Percentiles rank a stretch among this genome's conserved stretches.
These are phyloP conservation scores for Catostylus mosaicus DNA, from an alignment of 30 jellyfish, hydroid and myxozoan species.

Conservation along the genomic window DNA sequence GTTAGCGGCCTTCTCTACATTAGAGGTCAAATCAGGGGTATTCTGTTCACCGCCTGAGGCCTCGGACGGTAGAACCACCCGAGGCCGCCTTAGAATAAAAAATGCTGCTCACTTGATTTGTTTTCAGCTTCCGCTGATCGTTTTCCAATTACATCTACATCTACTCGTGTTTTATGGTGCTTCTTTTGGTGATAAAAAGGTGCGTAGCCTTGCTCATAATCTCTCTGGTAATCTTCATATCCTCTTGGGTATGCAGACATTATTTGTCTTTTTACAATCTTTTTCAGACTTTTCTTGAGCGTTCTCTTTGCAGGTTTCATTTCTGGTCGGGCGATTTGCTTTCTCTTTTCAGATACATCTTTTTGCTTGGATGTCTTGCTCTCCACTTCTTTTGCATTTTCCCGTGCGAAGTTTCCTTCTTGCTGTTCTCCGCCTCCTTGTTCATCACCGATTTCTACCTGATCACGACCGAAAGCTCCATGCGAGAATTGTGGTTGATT, in stretches of 20 bases:
- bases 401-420: slow-evolving; percentile 63
- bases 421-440: slow-evolving; percentile 67
- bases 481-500: slow-evolving; percentile 56
- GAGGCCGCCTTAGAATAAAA: slow-evolving; percentile 99
- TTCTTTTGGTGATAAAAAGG: slow-evolving; percentile 60
- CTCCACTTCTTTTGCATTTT: slow-evolving; percentile 26
- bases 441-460: slow-evolving; percentile 65
- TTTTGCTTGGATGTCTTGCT: slow-evolving; percentile 33
- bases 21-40: slow-evolving; percentile 53
- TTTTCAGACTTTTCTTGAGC: slow-evolving; percentile 45
- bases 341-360: slow-evolving; percentile 79
- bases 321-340: slow-evolving; percentile 86
- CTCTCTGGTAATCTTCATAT: slow-evolving; percentile 19
- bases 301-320: slow-evolving; percentile 42
- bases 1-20: slow-evolving; percentile 1
- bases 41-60: slow-evolving; percentile 80
- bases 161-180: slow-evolving; percentile 92
- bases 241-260: slow-evolving; percentile 66
- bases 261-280: slow-evolving; percentile 53
- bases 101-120: slow-evolving; percentile 41
- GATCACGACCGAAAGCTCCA: slow-evolving; percentile 75
- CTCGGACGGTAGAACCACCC: slow-evolving; percentile 95
- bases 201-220: slow-evolving; percentile 22
- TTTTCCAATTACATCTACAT: slow-evolving; percentile 96
- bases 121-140: slow-evolving; percentile 76